phyloP scores from a whole-genome alignment of 2,888 invertebrate species.

The Euzophera pinguis region DNA sequence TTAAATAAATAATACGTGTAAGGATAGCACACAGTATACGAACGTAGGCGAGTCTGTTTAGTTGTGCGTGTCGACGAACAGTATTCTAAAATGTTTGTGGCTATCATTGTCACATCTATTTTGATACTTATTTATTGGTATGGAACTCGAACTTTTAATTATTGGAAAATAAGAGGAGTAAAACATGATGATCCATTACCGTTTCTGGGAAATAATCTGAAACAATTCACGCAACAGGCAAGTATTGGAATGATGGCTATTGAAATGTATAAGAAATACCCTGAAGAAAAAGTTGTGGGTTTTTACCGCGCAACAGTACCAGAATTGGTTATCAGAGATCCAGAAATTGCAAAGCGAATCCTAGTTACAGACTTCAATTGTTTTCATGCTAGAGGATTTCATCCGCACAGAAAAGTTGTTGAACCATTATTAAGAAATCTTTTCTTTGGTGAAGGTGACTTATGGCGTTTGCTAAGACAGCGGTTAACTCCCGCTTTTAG shows the following conservation, averaged over 20 bases:
- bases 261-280: conserved; percentile 53
- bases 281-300: conserved; percentile 61
- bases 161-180: conserved; percentile 58
- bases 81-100: conserved; percentile 32
- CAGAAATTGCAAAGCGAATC: conserved; percentile 56
- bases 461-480: conserved; percentile 61
- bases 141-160: conserved; percentile 48
- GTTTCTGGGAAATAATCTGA: conserved; percentile 51
- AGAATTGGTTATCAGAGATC: conserved; percentile 61
- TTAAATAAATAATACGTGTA: too few species aligned
- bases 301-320: conserved; percentile 51
- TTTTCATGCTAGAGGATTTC: conserved; percentile 57
- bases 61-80: conserved; percentile 16
- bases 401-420: conserved; percentile 49
- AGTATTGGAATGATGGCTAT: conserved; percentile 60
- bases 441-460: conserved; percentile 64
- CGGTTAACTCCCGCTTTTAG: conserved; percentile 65
- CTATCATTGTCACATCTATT: conserved; percentile 29
- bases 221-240: conserved; percentile 46
- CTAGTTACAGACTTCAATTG: conserved; percentile 54
- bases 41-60: not conserved
- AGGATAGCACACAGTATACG: too few species aligned
- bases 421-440: conserved; percentile 62
- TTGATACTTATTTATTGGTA: conserved; percentile 44
- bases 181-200: conserved; percentile 57